Evolutionary conservation across 2,888 invertebrate species (phyloP).

Genomic region (Malthinus flaveolus): DNA sequence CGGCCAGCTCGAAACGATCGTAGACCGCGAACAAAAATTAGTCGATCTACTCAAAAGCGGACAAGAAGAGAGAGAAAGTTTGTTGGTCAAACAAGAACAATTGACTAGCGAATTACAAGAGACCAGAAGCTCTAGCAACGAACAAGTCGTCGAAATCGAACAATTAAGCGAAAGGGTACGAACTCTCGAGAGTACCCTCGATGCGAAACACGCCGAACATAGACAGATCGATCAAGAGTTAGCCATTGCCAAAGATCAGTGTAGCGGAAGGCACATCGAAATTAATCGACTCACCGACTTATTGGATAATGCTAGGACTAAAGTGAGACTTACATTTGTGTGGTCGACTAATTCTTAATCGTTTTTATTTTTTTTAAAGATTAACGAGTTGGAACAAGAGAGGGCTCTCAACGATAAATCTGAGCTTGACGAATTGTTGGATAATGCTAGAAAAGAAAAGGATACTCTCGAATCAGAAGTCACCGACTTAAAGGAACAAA

Average conservation of each 20-base stretch:
- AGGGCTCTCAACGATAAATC: constrained; percentile 69
- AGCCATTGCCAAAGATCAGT: constrained; percentile 71
- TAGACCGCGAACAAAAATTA: constrained; percentile 80
- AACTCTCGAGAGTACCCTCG: constrained; percentile 72
- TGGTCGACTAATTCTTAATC: not conserved
- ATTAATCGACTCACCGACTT: constrained; percentile 75
- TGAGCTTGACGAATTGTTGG: constrained; percentile 71
- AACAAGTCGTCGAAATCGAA: constrained; percentile 65
- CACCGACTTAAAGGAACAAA: constrained; percentile 68
- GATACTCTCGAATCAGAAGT: constrained; percentile 71
- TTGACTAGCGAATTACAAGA: constrained; percentile 71
- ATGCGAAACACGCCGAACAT: constrained; percentile 75
- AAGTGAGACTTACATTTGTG: constrained; percentile 55
- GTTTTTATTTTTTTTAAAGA: constrained; percentile 46
- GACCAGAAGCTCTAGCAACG: constrained; percentile 62
- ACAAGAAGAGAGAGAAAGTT: constrained; percentile 77
- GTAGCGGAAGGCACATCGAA: constrained; percentile 78
- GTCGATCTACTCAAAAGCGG: constrained; percentile 81
- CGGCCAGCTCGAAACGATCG: constrained; percentile 61
- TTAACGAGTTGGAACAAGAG: constrained; percentile 71
- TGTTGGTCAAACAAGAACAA: constrained; percentile 78
- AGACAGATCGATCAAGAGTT: constrained; percentile 74
- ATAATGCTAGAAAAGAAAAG: constrained; percentile 71
- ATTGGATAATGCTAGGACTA: constrained; percentile 82
- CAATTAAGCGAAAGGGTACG: constrained; percentile 71